Evolutionary conservation across 2,797 vertebrate species (phyloP), one percentile per base, ranked within the genome.

Genomic region (Sebastes oblongus): DNA sequence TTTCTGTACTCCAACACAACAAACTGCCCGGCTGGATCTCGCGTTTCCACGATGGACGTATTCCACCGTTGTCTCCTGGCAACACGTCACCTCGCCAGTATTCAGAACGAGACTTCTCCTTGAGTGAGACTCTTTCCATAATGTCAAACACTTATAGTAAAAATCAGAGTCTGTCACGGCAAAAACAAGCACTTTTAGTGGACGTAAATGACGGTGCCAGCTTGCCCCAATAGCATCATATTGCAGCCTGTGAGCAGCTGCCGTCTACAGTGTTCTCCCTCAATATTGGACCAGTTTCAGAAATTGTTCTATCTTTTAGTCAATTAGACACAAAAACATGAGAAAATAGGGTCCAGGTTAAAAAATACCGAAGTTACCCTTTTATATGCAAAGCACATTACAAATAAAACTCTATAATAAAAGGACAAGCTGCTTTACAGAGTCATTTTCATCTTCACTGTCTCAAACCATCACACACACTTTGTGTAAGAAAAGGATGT

Each of bases 401-500:
- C 29, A 24, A 54, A 68, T 61, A 3, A 66, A 68, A 65, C 27
- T 25, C 0, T 3, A 20, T 59, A 42, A 71, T 71, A 10, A 66
- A 61, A 58, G 9, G 14, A 3, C 20, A 18, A 50, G 60, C 5
- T 8, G 39, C 16, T 14, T 11, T 7, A 2, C 30, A 60, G 22
- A 70, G 60, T 72, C 9, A 10, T 85, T 78, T 80, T 61, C 62
- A 27, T 71, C 65, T 24, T 65, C 12, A 59, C 36, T 64, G 55
- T 80, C 34, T 22, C 16, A 34, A 77, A 80, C 18, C 62, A 58
- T 82, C 68, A 52, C 34, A 76, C 66, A 36, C 22, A 71, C 46
- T 82, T 82, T 72, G 64, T 71, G 60, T 32, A 66, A 60, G 58
- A 83, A 82, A 81, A 75, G 67, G 81, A 87, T 90, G 73, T 75